Evolutionary conservation across 2,113 vertebrate species (phyloP).

Genomic region (Ornithorhynchus anatinus): DNA sequence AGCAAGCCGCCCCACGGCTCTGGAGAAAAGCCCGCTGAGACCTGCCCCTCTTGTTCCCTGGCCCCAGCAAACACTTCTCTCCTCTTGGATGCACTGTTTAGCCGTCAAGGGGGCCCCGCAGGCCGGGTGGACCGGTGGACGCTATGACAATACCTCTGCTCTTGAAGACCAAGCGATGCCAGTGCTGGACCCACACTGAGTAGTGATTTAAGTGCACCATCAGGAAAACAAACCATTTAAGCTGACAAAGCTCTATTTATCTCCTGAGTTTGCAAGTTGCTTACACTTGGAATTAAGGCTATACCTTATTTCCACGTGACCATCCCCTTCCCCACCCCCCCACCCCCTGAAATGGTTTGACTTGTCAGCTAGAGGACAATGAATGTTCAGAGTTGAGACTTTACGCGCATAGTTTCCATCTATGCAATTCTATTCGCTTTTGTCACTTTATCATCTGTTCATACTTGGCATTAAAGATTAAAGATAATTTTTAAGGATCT

Average conservation of each 20-base stretch:
- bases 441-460: conserved; percentile 88
- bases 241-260: conserved; percentile 59
- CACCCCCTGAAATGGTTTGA: conserved; percentile 55
- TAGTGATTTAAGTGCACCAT: conserved; percentile 63
- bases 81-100: conserved; percentile 45
- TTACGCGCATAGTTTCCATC: conserved; percentile 89
- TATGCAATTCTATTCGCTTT: conserved; percentile 88
- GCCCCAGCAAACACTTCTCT: conserved; percentile 6
- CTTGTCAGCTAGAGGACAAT: conserved; percentile 61
- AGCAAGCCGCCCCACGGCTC: too few species aligned
- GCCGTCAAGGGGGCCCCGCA: conserved; percentile 43
- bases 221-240: conserved; percentile 73
- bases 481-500: conserved; percentile 92
- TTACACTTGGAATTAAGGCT: conserved; percentile 63
- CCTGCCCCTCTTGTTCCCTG: too few species aligned
- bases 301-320: conserved; percentile 56
- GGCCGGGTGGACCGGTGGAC: conserved; percentile 42
- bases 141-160: conserved; percentile 62
- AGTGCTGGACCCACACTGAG: conserved; percentile 46
- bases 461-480: conserved; percentile 86
- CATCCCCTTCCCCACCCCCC: conserved; percentile 53
- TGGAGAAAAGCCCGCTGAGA: too few species aligned
- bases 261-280: conserved; percentile 52
- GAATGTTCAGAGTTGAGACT: conserved; percentile 74
- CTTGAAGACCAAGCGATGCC: conserved; percentile 40